Percentiles rank a stretch among this genome's conserved stretches.
phyloP scores from a whole-genome alignment of 2,113 vertebrate genomes.

The Gnathonemus longibarbis region DNA sequence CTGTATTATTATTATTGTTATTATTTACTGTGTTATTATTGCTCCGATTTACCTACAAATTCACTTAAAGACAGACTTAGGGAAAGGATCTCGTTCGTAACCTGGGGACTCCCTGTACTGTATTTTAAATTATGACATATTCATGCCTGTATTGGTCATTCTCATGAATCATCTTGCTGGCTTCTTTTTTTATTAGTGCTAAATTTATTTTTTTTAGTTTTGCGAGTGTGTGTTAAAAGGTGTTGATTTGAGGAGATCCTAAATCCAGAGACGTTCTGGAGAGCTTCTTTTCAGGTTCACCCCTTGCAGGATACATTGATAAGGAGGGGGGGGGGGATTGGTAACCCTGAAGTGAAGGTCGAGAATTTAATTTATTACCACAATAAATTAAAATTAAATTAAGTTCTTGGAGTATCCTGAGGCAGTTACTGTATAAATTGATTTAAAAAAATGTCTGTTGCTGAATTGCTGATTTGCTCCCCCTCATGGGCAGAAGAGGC shows the following conservation, averaged over 20 bases:
- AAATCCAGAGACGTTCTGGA: neutral
- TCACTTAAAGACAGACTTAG: neutral
- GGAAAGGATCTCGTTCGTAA: neutral
- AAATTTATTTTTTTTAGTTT: neutral
- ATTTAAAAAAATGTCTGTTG: neutral
- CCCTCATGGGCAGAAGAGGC: constrained; percentile 62
- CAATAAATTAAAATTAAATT: neutral
- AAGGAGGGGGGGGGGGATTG: neutral
- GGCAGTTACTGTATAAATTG: neutral
- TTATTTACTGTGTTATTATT: neutral
- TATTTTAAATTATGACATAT: neutral
- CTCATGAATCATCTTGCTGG: neutral
- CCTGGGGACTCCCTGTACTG: neutral
- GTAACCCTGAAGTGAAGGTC: neutral
- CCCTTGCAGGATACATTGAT: neutral
- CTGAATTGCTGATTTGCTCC: neutral
- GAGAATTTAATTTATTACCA: neutral
- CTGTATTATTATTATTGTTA: neutral
- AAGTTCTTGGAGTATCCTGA: neutral
- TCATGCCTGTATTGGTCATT: neutral
- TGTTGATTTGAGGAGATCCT: neutral
- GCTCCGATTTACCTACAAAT: neutral
- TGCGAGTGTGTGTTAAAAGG: neutral
- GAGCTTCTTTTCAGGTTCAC: neutral
- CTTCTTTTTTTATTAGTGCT: neutral